These are phyloP conservation scores for Acanthosepion esculentum DNA, from an alignment of 2,888 invertebrate species.

Conservation along the genomic window DNA sequence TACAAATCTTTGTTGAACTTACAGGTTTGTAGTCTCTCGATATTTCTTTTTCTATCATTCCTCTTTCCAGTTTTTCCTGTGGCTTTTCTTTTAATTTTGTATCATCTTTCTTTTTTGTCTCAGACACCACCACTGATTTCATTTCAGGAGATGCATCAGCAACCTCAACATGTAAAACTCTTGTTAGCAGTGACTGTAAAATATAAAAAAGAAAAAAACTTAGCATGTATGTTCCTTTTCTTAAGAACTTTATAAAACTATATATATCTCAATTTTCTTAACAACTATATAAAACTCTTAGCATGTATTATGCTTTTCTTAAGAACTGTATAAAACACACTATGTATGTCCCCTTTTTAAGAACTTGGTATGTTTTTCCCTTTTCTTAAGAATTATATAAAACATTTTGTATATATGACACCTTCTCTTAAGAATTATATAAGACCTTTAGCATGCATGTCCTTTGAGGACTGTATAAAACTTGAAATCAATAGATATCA, in stretches of 20 bases:
- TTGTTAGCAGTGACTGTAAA: not conserved
- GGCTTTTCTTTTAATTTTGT: not conserved
- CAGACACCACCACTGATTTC: not conserved
- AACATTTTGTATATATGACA: not conserved
- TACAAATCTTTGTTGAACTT: not conserved
- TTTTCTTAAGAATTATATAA: not conserved
- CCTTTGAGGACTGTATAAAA: too few species aligned
- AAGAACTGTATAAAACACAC: too few species aligned
- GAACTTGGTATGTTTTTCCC: not conserved
- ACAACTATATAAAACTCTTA: not conserved
- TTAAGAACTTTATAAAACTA: not conserved
- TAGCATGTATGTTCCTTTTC: not conserved
- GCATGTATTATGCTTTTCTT: not conserved
- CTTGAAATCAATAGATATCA: too few species aligned
- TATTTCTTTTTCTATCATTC: not conserved
- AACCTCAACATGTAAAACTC: not conserved
- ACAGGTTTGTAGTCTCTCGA: not conserved
- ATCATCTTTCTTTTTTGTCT: not conserved
- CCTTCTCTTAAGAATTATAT: too few species aligned
- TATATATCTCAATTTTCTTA: too few species aligned
- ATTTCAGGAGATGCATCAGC: not conserved
- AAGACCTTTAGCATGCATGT: not conserved
- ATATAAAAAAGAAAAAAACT: not conserved
- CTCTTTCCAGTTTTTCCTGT: not conserved
- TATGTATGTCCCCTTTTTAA: too few species aligned